A percentile compares a stretch with the other conserved stretches of the same genome.
phyloP scores from a whole-genome alignment of 2,113 vertebrate genomes.

The Phylloscopus trochilus region DNA sequence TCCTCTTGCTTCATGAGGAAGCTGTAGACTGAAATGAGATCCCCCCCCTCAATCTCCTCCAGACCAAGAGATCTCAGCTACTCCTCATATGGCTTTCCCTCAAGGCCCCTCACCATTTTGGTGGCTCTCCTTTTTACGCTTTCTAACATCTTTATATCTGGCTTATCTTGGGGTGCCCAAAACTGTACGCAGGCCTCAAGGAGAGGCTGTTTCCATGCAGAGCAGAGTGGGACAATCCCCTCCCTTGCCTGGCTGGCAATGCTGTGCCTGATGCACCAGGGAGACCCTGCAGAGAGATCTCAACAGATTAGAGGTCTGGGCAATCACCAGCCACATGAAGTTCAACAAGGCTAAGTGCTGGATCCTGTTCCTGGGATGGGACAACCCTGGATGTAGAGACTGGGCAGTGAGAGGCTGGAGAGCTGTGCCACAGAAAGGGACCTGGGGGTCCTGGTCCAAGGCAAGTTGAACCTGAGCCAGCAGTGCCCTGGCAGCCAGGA shows the following conservation, averaged over 20 bases:
- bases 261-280: background rate
- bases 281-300: background rate
- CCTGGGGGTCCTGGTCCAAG: background rate
- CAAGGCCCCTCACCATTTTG: background rate
- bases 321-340: background rate
- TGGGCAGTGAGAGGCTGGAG: background rate
- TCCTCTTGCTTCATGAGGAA: fast-evolving
- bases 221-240: background rate
- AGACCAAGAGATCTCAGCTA: no score
- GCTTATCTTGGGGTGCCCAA: background rate
- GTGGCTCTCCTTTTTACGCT: fast-evolving
- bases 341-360: background rate
- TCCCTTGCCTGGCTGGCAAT: fast-evolving
- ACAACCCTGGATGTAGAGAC: background rate
- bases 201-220: fast-evolving
- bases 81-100: fast-evolving
- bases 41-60: background rate
- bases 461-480: background rate
- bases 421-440: no score
- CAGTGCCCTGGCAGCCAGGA: background rate
- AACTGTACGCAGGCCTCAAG: background rate
- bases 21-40: background rate
- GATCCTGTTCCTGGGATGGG: background rate
- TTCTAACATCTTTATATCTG: background rate
- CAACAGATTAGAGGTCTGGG: fast-evolving